A percentile compares a stretch with the other conserved stretches of the same genome.
These are phyloP conservation scores for Phenganax subtilis DNA, from an alignment of 92 coral and sea anemone genomes.

Conservation along the genomic window DNA sequence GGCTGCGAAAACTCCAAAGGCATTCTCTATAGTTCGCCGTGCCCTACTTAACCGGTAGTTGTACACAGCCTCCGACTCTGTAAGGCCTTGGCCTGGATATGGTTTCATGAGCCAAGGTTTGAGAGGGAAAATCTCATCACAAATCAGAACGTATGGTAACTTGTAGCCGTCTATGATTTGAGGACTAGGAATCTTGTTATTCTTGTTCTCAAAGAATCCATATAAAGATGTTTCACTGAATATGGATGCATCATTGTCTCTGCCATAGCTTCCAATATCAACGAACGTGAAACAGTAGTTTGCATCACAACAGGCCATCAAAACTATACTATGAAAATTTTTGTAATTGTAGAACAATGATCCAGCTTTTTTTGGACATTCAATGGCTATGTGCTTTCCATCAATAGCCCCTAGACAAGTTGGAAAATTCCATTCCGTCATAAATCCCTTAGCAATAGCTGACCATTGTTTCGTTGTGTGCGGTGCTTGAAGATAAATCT, in stretches of 20 bases:
- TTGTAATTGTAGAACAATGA: conserved; percentile 47
- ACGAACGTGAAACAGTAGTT: conserved; percentile 50
- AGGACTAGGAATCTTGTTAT: neutral
- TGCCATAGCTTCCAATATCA: conserved; percentile 52
- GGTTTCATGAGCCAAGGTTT: conserved; percentile 40
- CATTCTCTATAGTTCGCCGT: conserved; percentile 33
- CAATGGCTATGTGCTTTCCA: conserved; percentile 50
- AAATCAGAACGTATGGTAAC: conserved; percentile 28
- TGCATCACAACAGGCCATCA: conserved; percentile 52
- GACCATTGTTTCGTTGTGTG: conserved; percentile 24
- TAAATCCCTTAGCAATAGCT: conserved; percentile 32
- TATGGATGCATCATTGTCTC: conserved; percentile 44
- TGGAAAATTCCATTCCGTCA: conserved; percentile 32
- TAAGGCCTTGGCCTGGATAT: conserved; percentile 36
- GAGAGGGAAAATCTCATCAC: conserved; percentile 38
- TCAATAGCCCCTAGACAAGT: conserved; percentile 37
- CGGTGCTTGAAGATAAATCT: conserved; percentile 11
- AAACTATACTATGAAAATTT: conserved; percentile 53
- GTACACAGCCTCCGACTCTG: neutral
- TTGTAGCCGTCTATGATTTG: neutral
- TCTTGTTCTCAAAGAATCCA: neutral
- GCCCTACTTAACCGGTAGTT: conserved; percentile 25
- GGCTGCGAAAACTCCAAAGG: conserved; percentile 34
- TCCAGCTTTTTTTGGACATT: conserved; percentile 44
- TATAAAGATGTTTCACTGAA: neutral